Percentiles rank a stretch among this genome's conserved stretches.
Conservation (phyloP, 2,888 invertebrate species). For the Homarus gammarus region DNA sequence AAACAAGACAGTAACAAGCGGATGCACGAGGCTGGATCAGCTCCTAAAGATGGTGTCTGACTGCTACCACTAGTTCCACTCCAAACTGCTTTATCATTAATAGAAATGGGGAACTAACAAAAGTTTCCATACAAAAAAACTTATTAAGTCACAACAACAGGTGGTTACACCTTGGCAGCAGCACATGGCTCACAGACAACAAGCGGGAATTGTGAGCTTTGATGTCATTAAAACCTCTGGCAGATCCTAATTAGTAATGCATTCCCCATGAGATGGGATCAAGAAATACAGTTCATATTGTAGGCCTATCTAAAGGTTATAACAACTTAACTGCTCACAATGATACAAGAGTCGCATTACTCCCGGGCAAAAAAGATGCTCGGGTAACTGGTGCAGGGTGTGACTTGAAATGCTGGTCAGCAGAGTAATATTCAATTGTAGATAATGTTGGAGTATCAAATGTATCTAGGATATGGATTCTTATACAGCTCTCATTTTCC, state of each 20-base stretch:
- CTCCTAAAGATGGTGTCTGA: slow-evolving; percentile 64
- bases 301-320: neutral
- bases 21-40: slow-evolving; percentile 71
- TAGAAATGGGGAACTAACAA: slow-evolving; percentile 68
- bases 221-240: slow-evolving; percentile 17
- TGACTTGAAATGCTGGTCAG: slow-evolving; percentile 69
- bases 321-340: slow-evolving; percentile 35
- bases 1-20: slow-evolving; percentile 74
- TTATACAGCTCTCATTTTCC: slow-evolving; percentile 47
- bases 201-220: slow-evolving; percentile 60
- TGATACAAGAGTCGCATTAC: slow-evolving; percentile 52
- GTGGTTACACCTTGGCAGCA: slow-evolving; percentile 69
- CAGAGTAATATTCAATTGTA: slow-evolving; percentile 64
- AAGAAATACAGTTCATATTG: neutral
- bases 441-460: slow-evolving; percentile 67
- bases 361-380: slow-evolving; percentile 51
- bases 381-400: slow-evolving; percentile 57
- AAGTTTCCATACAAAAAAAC: slow-evolving; percentile 66
- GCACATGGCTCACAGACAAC: slow-evolving; percentile 66
- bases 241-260: neutral
- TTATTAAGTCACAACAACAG: slow-evolving; percentile 67
- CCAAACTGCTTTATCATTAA: slow-evolving; percentile 61
- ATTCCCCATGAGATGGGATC: neutral
- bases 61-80: slow-evolving; percentile 69
- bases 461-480: slow-evolving; percentile 59